Evolutionary conservation across 2,888 invertebrate genomes (phyloP).

Genomic region (Carcina quercana): DNA sequence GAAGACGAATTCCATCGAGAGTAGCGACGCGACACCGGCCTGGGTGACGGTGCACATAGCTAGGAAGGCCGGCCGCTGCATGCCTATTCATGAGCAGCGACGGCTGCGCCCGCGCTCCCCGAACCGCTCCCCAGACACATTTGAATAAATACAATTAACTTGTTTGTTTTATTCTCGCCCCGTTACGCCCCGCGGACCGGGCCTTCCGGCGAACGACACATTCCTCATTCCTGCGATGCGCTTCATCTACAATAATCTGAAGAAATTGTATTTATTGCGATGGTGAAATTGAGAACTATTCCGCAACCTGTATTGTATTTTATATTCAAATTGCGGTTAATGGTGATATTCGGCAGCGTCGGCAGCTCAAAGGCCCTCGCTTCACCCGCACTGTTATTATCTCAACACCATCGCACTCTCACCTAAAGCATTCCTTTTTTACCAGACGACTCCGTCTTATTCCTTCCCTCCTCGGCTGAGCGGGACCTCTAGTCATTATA

Average conservation of each 20-base stretch:
- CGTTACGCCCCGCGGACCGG: conserved; percentile 43
- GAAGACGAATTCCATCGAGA: conserved; percentile 19
- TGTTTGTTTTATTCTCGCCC: conserved; percentile 66
- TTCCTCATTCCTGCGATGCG: conserved; percentile 26
- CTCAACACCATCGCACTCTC: conserved; percentile 71
- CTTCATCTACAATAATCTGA: neutral
- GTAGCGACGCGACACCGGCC: conserved; percentile 25
- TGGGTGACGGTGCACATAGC: conserved; percentile 61
- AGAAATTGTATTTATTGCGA: neutral
- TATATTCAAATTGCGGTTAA: conserved; percentile 61
- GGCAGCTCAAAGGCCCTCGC: conserved; percentile 51
- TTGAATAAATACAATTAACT: conserved; percentile 75
- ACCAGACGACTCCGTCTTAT: conserved; percentile 56
- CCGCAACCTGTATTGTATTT: conserved; percentile 44
- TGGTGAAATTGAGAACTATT: conserved; percentile 42
- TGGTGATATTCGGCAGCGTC: conserved; percentile 60
- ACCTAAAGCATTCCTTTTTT: conserved; percentile 67
- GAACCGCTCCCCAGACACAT: conserved; percentile 46
- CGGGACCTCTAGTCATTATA: conserved; percentile 51
- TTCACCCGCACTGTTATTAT: conserved; percentile 68
- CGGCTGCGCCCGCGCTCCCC: conserved; percentile 49
- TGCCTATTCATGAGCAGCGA: conserved; percentile 65
- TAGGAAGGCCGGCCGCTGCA: conserved; percentile 40
- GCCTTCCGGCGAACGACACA: conserved; percentile 42
- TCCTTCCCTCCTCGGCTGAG: conserved; percentile 38